Percentiles rank a stretch among this genome's conserved stretches.
These are phyloP conservation scores for Dissostichus mawsoni DNA, from an alignment of 2,113 vertebrate genomes.

Conservation along the genomic window DNA sequence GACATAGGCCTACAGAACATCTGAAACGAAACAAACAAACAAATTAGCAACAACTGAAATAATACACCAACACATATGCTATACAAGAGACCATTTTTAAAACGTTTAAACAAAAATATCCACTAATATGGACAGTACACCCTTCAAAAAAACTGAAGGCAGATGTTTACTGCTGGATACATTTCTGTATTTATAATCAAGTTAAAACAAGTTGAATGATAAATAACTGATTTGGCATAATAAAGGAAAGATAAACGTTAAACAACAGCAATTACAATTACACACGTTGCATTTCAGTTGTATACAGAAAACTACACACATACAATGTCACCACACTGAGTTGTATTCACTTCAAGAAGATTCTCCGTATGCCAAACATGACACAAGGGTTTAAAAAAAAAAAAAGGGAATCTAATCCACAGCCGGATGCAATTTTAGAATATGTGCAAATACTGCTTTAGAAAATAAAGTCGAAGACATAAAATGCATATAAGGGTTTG, in stretches of 20 bases:
- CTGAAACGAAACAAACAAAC: constrained; percentile 7
- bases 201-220: constrained; percentile 9
- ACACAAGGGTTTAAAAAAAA: not conserved
- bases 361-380: constrained; percentile 29
- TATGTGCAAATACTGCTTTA: constrained; percentile 5
- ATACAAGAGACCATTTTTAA: not conserved
- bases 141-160: not conserved
- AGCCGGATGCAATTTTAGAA: not conserved
- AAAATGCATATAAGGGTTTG: not conserved
- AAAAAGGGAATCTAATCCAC: not conserved
- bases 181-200: constrained; percentile 1
- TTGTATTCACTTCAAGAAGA: constrained; percentile 21
- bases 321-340: constrained; percentile 20
- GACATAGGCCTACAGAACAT: constrained; percentile 4
- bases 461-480: constrained; percentile 13
- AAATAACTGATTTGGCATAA: constrained; percentile 19
- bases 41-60: not conserved
- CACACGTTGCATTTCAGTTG: constrained; percentile 44
- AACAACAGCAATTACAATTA: constrained; percentile 15
- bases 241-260: constrained; percentile 5
- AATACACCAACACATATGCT: constrained; percentile 3
- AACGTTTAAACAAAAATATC: constrained; percentile 4
- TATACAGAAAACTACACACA: not conserved
- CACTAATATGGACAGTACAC: constrained; percentile 3
- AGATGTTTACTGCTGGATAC: not conserved